Conservation (phyloP, 1,140 invertebrate genomes). For the Diachasma alloeum region DNA sequence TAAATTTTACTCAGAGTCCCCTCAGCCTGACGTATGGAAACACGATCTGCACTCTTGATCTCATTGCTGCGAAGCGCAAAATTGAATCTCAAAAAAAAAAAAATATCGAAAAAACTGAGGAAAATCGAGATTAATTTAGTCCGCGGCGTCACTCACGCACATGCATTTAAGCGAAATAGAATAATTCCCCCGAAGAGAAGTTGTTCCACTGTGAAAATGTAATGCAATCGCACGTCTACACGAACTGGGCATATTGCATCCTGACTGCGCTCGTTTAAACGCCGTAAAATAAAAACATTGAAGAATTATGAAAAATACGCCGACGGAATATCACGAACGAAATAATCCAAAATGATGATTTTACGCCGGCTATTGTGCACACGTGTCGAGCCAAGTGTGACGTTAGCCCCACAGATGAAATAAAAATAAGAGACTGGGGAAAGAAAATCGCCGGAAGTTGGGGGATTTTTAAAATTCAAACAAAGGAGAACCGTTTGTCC, state of each 20-base stretch:
- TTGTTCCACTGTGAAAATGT: neutral
- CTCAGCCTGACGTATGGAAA: neutral
- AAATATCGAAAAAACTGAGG: neutral
- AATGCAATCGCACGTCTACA: conserved; percentile 5
- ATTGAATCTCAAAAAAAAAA: neutral
- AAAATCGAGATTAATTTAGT: neutral
- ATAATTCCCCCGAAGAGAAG: neutral
- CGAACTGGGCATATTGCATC: conserved; percentile 4
- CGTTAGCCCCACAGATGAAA: neutral
- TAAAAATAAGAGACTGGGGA: neutral
- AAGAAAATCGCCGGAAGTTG: neutral
- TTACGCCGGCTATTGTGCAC: neutral
- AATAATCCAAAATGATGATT: neutral
- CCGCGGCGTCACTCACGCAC: conserved; percentile 21
- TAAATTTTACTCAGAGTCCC: neutral
- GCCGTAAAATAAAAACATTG: neutral
- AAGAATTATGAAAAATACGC: neutral
- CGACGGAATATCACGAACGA: neutral
- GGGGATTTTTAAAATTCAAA: neutral
- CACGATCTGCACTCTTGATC: conserved; percentile 21
- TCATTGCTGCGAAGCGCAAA: conserved; percentile 26
- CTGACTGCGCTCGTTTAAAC: conserved; percentile 22
- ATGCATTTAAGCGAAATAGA: neutral
- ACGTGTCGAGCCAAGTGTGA: conserved; percentile 17
- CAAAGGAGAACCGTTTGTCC: neutral